Evolutionary conservation across 1,140 invertebrate genomes (phyloP), one percentile per base, ranked within the genome.

Genomic region (Conus ventricosus): DNA sequence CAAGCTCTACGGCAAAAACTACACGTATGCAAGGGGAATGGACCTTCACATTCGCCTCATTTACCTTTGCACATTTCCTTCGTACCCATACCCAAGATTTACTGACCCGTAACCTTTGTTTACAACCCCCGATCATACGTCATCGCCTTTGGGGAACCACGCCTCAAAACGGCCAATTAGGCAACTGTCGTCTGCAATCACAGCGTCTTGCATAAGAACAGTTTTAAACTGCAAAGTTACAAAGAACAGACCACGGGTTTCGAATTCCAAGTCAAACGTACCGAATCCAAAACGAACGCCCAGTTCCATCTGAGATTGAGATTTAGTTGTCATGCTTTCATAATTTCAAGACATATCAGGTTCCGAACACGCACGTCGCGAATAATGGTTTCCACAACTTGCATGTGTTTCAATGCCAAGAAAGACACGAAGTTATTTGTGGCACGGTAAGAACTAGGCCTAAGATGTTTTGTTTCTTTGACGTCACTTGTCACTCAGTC

Each of bases 391-490:
- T 8, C 25, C 13, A n/a, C 25, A 17, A 76, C 71, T 23, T 13
- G 20, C 20, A 83, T 13, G 53, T n/a, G 13, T 55, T 25, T 6
- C 15, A 23, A 17, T n/a, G 51, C n/a, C 17, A 51, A 57, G 55
- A 8, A 83, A 8, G 17, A 83, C 4, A 83, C 20, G 23, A 55
- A n/a, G 15, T 57, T 25, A 55, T 83, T 55, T 51, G 20, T 25
- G 51, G 6, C 8, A 23, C 25, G 6, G 27, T 13, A 53, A 8
- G 8, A 81, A 81, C 8, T 81, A 20, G 39, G 13, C 10, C 8
- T 54, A 55, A 63, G 82, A 63, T 84, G 82, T 25, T 84, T 84
- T 83, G 27, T 83, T 84, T 84, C 53, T 63, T 84, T 84, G 82
- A 84, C 82, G 82, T 84, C 82, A 84, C 82, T 17, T 54, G 54